Evolutionary conservation across 2,113 vertebrate species (phyloP), one percentile per base, ranked within the genome.

Genomic region (Scopus umbretta): DNA sequence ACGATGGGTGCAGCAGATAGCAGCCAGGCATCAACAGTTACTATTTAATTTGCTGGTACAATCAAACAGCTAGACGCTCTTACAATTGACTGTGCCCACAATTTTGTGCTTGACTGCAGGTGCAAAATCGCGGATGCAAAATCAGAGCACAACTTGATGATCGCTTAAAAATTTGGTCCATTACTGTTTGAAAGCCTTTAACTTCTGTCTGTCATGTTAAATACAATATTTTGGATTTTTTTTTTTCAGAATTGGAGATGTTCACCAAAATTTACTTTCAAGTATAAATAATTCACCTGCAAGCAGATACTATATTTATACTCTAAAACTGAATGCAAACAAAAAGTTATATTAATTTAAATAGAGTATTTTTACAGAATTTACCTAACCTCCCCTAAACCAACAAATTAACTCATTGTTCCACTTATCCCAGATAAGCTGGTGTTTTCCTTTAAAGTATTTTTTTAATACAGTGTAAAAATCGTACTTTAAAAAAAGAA

Each of bases 51-150:
- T 95, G 91, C 94, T 94, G 95, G 94, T 97, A 95, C 94, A 97
- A 94, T 94, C 96, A 89, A 87, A 94, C 86, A 95, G 84, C 36
- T 82, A 92, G 88, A 89, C 7, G 40, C 94, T 94, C 96, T 95
- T n/a, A 94, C 94, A 96, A 92, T 91, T 92, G 95, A 42, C 94
- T 95, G 80, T 91, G 96, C 88, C 91, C 96, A 95, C 95, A 97
- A 95, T 97, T 97, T 94, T 94, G 95, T 96, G 97, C 95, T 97
- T 97, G 95, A 97, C 80, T 97, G 96, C 95, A 95, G 96, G 97
- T 95, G 94, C 95, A 96, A 94, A 96, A 94, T 94, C 16, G 6
- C 15, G 76, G 91, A 95, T 95, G 95, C 88, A 50, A 85, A 97
- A 96, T 97, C 87, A 92, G 80, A 97, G 34, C 70, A 85, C 79